Evolutionary conservation across 2,888 invertebrate genomes (phyloP).

Genomic region (Miltochrista miniata): DNA sequence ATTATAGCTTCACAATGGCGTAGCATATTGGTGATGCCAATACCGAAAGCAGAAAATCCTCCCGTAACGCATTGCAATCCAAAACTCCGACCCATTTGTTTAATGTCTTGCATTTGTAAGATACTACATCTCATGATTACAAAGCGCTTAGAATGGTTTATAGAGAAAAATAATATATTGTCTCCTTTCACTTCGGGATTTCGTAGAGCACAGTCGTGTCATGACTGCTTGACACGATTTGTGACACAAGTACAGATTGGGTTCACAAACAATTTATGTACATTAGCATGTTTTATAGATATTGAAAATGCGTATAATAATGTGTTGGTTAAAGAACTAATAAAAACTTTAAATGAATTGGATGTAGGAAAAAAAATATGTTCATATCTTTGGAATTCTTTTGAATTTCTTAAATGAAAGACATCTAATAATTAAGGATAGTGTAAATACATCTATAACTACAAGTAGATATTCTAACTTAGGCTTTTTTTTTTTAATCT

Average conservation of each 20-base stretch:
- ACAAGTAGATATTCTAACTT: too few species aligned
- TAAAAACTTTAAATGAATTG: too few species aligned
- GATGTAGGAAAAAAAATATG: not conserved
- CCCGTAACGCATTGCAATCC: too few species aligned
- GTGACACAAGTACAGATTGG: not conserved
- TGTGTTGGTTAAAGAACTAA: too few species aligned
- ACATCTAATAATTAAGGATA: not conserved
- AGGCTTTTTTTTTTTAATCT: too few species aligned
- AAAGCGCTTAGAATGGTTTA: slow-evolving; percentile 7
- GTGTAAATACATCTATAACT: too few species aligned
- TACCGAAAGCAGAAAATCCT: too few species aligned
- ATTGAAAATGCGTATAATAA: too few species aligned
- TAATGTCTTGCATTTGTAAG: slow-evolving; percentile 1
- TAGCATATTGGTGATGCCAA: too few species aligned
- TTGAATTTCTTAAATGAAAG: not conserved
- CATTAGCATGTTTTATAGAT: too few species aligned
- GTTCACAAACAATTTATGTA: too few species aligned
- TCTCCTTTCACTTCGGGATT: not conserved
- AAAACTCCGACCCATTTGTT: not conserved
- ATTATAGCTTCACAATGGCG: not conserved
- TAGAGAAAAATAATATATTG: slow-evolving; percentile 1
- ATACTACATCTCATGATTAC: not conserved
- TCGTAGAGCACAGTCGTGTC: not conserved
- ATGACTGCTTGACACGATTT: not conserved
- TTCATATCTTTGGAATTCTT: not conserved